Base-by-base conservation (phyloP, 2,888 invertebrate species). In the Aleiodes leptofemur region DNA sequence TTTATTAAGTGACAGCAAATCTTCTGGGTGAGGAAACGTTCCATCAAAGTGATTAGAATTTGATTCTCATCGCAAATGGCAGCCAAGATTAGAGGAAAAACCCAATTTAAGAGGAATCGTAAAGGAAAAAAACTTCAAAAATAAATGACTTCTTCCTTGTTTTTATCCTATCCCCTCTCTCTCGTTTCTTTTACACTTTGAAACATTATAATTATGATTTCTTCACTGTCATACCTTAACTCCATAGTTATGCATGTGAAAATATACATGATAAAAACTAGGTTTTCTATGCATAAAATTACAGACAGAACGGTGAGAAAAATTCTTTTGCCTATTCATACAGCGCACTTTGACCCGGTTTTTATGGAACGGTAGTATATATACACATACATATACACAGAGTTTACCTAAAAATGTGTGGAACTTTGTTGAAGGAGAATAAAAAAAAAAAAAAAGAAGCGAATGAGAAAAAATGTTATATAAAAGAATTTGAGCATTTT, bases 41-140 rank as follows among this genome's bases (percentile, higher is more conserved):
- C 82, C 76, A 85, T 86, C 85, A 83, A 83, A 84, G 82, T 85
- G 80, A 85, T 85, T 4, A 57, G 29, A 48, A 43, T 70, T 57
- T 43, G 16, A 11, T 16, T 14, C 16, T 14, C 23, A 29, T 48
- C 48, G 13, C 7, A 11, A 29, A 48, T n/a, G 16, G 50, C 23
- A 16, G 31, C 11, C 31, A 7, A 6, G 2, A 29, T 23, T 23
- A 23, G 31, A 66, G 23, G n/a, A 50, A 51, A 68, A 68, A 64
- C 14, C 4, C 2, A 64, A 8, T 11, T 29, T 5, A 50, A 29
- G 13, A 43, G n/a, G 29, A 66, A 66, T 23, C 23, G 13, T 9
- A 7, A 51, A 29, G 31, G 51, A 68, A 51, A 53, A 51, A 34
- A 50, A 7, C 11, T 50, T 31, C 13, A 8, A 16, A 64, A 64